Evolutionary conservation across 2,888 invertebrate species (phyloP), one percentile per base, ranked within the genome.

Genomic region (Drosophila kokeensis): DNA sequence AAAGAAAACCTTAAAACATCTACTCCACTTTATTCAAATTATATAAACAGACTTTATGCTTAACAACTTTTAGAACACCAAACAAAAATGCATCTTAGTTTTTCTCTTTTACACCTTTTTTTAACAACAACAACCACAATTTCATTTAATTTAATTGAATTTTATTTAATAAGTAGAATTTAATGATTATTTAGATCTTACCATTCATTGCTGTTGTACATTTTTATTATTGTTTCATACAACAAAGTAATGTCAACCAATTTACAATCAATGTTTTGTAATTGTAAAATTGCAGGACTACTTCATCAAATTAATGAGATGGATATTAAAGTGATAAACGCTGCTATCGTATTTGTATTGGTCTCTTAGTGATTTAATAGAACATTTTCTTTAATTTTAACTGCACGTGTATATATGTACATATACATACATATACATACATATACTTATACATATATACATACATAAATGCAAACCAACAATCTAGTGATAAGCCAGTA

Each of bases 301-400:
- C 91, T 91, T 92, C 91, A 92, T 92, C 91, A 93, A 92, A 91
- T 92, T 93, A 85, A 92, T 93, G 91, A 92, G 92, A 88, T 93
- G 92, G 92, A 93, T 93, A 81, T 92, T 93, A 92, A 93, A 93
- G 90, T 92, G 91, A 87, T 91, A 92, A 80, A 64, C 58, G 80
- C 76, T 65, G 80, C 76, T 71, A 80, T 79, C 88, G 84, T 84
- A 90, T 87, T 88, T 84, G 73, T 91, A 90, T 86, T 91, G 87
- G 86, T 91, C 82, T 73, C 80, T 91, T 78, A 88, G 89, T 82
- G 50, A 58, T 64, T 71, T 32, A 64, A 57, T 59, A 72, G 78
- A 84, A 76, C 4, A 83, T 87, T 90, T 83, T 79, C 68, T 79
- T 83, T 84, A 85, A 76, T 86, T 79, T 72, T 76, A 88, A 76